Base-by-base conservation (phyloP, 2,797 vertebrate species). In the Sebastiscus tertius region DNA sequence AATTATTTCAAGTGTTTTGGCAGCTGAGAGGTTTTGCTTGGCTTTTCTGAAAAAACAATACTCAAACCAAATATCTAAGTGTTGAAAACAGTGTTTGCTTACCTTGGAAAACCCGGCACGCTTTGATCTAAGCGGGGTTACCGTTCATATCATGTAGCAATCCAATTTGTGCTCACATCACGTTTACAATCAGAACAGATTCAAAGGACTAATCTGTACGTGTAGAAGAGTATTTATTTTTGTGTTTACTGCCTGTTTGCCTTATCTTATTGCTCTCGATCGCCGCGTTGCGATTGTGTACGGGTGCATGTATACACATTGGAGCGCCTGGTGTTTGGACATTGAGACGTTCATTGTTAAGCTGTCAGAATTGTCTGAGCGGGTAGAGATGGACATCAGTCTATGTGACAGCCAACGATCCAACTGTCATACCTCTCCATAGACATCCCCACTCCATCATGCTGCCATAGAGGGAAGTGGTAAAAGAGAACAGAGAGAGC, bases 351-450 rank as follows among this genome's bases (percentile, higher is more conserved):
- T 89, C 86, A 89, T 92, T 92, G 92, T 92, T 89, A 86, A 89
- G 85, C 88, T 92, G 92, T 92, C 92, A 90, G 71, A 88, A 68
- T 87, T 86, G 90, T 88, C 90, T 87, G 84, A 84, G 89, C 24
- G 72, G 64, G 59, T 52, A 63, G 86, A 89, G 81, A 92, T 86
- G 88, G 91, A 91, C 94, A 94, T 93, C 91, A 83, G 89, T 94
- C 91, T 93, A 1, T 75, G 82, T 94, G 93, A 93, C 92, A 93
- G 92, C 84, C 93, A 92, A 87, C 93, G 87, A 93, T 94, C 88
- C 86, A 72, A 63, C 88, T 90, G 93, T 94, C 91, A 91, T 86
- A 86, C 72, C 82, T 83, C 90, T 91, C 82, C 61, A 77, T 8
- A 79, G 88, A 88, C 84, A 88, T 77, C 72, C 54, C 80, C 66